Evolutionary conservation across 1,140 invertebrate species (phyloP), one percentile per base, ranked within the genome.

Genomic region (Monomorium pharaonis): DNA sequence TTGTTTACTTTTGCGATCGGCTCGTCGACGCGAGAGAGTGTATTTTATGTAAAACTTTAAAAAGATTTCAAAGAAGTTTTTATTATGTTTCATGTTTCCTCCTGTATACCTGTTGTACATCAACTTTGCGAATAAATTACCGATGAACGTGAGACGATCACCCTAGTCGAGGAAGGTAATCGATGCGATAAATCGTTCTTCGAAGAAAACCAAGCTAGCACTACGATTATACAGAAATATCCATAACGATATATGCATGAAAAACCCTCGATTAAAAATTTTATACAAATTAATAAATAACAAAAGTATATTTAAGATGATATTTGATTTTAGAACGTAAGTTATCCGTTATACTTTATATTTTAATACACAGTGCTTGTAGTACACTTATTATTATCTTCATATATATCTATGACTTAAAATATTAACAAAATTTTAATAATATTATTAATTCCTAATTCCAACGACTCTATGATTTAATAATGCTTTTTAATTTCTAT

Each of bases 21-120:
- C 27, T 78, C 42, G 42, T 49, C 42, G 75, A 44, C 18, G 54
- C 24, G 33, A 63, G 58, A 63, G 60, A 78, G 75, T 65, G 27
- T 65, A 78, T 78, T n/a, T 65, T 78, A 78, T 65, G 30, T 78
- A 78, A 78, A 78, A 78, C 75, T 78, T 78, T 30, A 44, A 78
- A 78, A 78, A 65, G 75, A 51, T 78, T 78, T 78, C 75, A 78
- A 65, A 78, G 75, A 78, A 78, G 75, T 78, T 78, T 77, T 78
- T 65, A 30, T 77, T 77, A 47, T 42, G 67, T 70, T 63, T 27
- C 14, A 74, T n/a, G 12, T 56, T 47, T 21, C 62, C 44, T 54
- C 24, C 27, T 18, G 44, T 65, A 65, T 78, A 56, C 67, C 69
- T 37, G 47, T 49, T 51, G 58, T 65, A 65, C 58, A 33, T n/a